Evolutionary conservation across 1,140 invertebrate genomes (phyloP).

Genomic region (Aphaenogaster ashmeadi): DNA sequence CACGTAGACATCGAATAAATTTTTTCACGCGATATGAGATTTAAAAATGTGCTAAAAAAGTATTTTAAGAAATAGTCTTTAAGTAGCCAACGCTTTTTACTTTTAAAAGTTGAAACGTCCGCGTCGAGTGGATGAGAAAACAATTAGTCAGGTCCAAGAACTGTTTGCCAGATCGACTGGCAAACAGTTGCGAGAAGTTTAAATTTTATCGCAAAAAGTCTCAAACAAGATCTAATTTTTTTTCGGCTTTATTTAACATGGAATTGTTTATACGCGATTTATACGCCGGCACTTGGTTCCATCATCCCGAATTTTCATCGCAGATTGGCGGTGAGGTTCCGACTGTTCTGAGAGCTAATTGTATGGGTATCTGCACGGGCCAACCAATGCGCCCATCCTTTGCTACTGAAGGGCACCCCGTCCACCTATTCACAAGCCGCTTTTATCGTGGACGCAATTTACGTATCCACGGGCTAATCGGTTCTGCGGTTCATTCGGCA

Average conservation of each 20-base stretch:
- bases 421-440: conserved; percentile 51
- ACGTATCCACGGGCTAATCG: conserved; percentile 58
- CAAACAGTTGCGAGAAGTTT: not conserved
- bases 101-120: not conserved
- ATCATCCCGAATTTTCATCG: conserved; percentile 8
- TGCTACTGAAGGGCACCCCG: conserved; percentile 12
- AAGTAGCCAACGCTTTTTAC: not conserved
- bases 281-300: not conserved
- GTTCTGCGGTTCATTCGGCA: conserved; percentile 61
- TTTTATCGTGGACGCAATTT: conserved; percentile 61
- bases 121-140: not conserved
- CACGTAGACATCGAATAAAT: not conserved
- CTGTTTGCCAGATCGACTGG: not conserved
- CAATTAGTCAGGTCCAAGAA: not conserved
- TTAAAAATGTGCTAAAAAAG: not conserved
- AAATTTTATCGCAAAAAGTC: not conserved
- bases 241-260: not conserved
- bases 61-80: no score
- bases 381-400: conserved; percentile 28
- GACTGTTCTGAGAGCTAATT: conserved; percentile 20
- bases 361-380: conserved; percentile 1
- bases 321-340: not conserved
- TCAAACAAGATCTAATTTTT: not conserved
- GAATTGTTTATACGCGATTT: not conserved
- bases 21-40: not conserved